Evolutionary conservation across 2,888 invertebrate genomes (phyloP), one percentile per base, ranked within the genome.

Genomic region (Erynnis tages): DNA sequence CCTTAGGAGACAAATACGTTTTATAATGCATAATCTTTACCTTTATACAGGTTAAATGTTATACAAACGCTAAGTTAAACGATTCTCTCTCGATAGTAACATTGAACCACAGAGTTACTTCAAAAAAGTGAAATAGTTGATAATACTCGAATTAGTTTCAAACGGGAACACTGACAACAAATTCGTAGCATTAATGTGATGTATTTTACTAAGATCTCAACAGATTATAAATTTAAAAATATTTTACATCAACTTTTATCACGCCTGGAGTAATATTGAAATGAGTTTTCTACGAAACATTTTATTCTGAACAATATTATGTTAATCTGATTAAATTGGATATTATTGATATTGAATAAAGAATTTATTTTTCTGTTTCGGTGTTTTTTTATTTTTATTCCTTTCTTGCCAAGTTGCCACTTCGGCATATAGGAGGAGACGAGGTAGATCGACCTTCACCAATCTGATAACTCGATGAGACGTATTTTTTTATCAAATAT

Each of bases 321-420:
- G 79, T 84, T 82, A 80, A 85, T 84, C 84, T 86, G 84, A 87
- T 85, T 40, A 73, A 77, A 85, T 85, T 86, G 84, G 88, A 87
- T 83, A 82, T 82, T 76, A 77, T 75, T 73, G 78, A 84, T 74
- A 81, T 77, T 72, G 75, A 82, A 84, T 87, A 87, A 88, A 88
- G 85, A 88, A 86, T 88, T 88, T 88, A 87, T 87, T 88, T 65
- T 85, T 84, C 84, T 88, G 88, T 88, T 88, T 64, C 67, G 71
- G 65, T 69, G 69, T 63, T 58, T 82, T 75, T 84, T 63, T 71
- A 73, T 49, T 37, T 23, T 14, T 47, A 17, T 10, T 17, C 16
- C 1, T 5, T 6, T 1, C 8, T 19, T n/a, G n/a, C n/a, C n/a
- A n/a, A n/a, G n/a, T n/a, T n/a, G n/a, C n/a, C n/a, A n/a, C n/a